These are phyloP conservation scores for Epirrhoe alternata DNA, from an alignment of 2,888 invertebrate genomes.

Conservation along the genomic window DNA sequence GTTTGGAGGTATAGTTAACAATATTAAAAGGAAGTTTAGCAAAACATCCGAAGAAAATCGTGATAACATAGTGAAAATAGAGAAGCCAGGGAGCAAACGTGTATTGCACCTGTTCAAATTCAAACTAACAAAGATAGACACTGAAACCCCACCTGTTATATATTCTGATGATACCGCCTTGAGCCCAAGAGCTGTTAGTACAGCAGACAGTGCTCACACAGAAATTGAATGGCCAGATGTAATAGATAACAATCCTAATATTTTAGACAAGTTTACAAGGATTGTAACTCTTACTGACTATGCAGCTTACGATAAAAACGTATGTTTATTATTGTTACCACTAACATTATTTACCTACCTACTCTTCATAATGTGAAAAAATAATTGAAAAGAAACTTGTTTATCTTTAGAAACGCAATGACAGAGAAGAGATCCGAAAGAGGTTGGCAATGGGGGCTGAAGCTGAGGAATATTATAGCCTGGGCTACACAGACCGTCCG, in stretches of 20 bases:
- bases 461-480: constrained; percentile 89
- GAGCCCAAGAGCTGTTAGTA: constrained; percentile 84
- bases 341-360: neutral
- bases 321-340: constrained; percentile 45
- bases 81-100: constrained; percentile 67
- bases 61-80: constrained; percentile 55
- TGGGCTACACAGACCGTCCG: constrained; percentile 86
- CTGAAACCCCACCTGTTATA: constrained; percentile 52
- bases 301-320: constrained; percentile 58
- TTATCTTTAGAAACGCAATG: constrained; percentile 90
- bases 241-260: constrained; percentile 76
- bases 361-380: neutral
- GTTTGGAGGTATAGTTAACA: constrained; percentile 76
- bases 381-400: neutral
- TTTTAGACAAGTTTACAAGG: constrained; percentile 79
- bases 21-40: constrained; percentile 75
- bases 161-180: constrained; percentile 74
- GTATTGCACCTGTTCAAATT: constrained; percentile 69
- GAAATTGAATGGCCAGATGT: constrained; percentile 85
- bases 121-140: constrained; percentile 64
- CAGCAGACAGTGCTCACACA: constrained; percentile 72
- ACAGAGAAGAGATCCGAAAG: constrained; percentile 95
- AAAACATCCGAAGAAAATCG: constrained; percentile 65
- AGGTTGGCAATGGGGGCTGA: constrained; percentile 94
- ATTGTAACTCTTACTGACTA: constrained; percentile 68